Evolutionary conservation across 2,888 invertebrate species (phyloP), one percentile per base, ranked within the genome.

Genomic region (Ophioninae sp.): DNA sequence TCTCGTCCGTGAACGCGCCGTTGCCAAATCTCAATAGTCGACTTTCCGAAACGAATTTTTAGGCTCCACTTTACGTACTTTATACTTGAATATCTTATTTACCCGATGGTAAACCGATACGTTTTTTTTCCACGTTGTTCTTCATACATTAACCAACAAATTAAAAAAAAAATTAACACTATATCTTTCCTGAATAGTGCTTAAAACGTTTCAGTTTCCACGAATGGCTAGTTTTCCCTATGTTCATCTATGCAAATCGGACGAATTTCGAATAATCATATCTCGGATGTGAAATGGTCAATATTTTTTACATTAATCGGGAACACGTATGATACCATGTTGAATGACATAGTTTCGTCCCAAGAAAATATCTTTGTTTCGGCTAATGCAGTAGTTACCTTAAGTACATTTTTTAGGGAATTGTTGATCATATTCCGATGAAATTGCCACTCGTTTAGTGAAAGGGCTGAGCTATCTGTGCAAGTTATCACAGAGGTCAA

Each of bases 11-110:
- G 44, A 23, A 68, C 10, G 67, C 67, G 44, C 67, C 17, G 67
- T 68, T 68, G 67, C 22, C 44, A 68, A 68, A 22, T 68, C 7
- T 68, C 67, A 23, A 23, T 68, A 44, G 23, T 17, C 67, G 17
- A 44, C 67, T 44, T 44, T 41, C 1, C 0, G 17, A 23, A 68
- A 23, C 44, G 44, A 44, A 44, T 44, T 13, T 44, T 44, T 44
- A 13, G 44, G 44, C 44, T 13, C 44, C 13, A 67, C 67, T 67
- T 22, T 6, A 44, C 44, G 67, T 44, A 67, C 67, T 44, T 67
- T 67, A 13, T 22, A 20, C 7, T 22, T 10, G 22, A 67, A 67
- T 67, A 67, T 44, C 67, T 44, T 13, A 20, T 67, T 67, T 13
- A 44, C 17, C 44, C 13, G 44, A 23, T 44, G 44, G 67, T 44